Conservation (phyloP, 2,113 vertebrate genomes). For the Epinephelus moara region DNA sequence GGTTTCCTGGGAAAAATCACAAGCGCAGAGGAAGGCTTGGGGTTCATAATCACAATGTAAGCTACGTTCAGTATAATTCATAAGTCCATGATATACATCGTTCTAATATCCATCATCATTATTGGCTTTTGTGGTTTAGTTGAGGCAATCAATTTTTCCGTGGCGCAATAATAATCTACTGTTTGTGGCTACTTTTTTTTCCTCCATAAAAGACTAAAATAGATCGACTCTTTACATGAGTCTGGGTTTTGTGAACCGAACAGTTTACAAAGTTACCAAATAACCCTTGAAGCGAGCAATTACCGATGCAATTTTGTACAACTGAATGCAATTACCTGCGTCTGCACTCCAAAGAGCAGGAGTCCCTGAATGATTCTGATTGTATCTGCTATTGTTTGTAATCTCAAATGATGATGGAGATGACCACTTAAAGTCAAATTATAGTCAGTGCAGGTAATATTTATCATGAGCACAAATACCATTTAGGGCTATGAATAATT, state of each 20-base stretch:
- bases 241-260: slow-evolving; percentile 17
- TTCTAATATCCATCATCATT: slow-evolving; percentile 24
- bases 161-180: not conserved
- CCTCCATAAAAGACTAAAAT: slow-evolving; percentile 3
- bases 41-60: not conserved
- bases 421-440: not conserved
- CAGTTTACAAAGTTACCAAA: slow-evolving; percentile 25
- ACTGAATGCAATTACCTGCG: slow-evolving; percentile 41
- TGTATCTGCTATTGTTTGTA: slow-evolving; percentile 20
- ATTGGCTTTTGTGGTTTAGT: slow-evolving; percentile 18
- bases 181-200: slow-evolving; percentile 4
- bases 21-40: not conserved
- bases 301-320: slow-evolving; percentile 23
- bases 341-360: slow-evolving; percentile 24
- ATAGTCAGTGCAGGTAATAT: slow-evolving; percentile 8
- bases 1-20: slow-evolving; percentile 29
- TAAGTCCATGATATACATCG: slow-evolving; percentile 11
- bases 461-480: slow-evolving; percentile 1
- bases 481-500: not conserved
- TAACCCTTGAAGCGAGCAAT: slow-evolving; percentile 45
- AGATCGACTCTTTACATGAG: not conserved
- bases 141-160: not conserved
- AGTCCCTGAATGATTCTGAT: slow-evolving; percentile 12
- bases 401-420: slow-evolving; percentile 4
- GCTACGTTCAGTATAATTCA: not conserved